Percentiles rank a stretch among this genome's conserved stretches.
phyloP scores from a whole-genome alignment of 1,140 invertebrate species.

The Scylla paramamosain region DNA sequence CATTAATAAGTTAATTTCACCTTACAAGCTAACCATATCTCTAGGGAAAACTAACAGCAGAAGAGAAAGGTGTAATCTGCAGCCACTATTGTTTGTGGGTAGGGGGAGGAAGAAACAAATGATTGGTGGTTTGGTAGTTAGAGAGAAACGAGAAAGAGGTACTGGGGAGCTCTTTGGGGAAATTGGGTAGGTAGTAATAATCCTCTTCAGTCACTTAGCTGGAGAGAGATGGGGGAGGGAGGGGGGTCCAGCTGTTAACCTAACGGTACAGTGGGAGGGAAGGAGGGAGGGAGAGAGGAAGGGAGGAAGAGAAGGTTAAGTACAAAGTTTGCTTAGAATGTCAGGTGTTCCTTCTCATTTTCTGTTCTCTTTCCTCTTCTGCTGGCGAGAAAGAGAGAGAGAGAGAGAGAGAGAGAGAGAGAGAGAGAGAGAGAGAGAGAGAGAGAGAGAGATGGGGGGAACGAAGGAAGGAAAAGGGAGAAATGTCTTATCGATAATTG shows the following conservation, averaged over 20 bases:
- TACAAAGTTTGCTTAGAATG: constrained; percentile 23
- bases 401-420: too few relatives aligned
- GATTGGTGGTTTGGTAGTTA: neutral
- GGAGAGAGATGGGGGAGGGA: neutral
- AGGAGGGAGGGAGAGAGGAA: neutral
- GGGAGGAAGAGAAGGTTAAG: neutral
- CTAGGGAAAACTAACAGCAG: too few relatives aligned
- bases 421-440: too few relatives aligned
- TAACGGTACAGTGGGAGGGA: neutral
- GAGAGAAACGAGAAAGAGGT: neutral
- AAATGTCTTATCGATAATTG: neutral
- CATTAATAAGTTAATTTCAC: too few relatives aligned
- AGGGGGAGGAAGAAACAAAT: too few relatives aligned
- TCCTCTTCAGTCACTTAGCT: too few relatives aligned
- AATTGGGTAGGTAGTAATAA: too few relatives aligned
- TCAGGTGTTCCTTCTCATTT: neutral
- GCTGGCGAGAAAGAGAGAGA: neutral
- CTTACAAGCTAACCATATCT: too few relatives aligned
- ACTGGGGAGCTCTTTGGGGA: too few relatives aligned
- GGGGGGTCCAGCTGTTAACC: neutral
- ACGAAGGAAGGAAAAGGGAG: neutral
- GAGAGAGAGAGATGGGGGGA: too few relatives aligned
- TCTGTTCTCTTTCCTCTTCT: neutral
- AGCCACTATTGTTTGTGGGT: too few relatives aligned
- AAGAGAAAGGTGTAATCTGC: too few relatives aligned